Evolutionary conservation across 2,888 invertebrate genomes (phyloP).

Genomic region (Mayetiola destructor): DNA sequence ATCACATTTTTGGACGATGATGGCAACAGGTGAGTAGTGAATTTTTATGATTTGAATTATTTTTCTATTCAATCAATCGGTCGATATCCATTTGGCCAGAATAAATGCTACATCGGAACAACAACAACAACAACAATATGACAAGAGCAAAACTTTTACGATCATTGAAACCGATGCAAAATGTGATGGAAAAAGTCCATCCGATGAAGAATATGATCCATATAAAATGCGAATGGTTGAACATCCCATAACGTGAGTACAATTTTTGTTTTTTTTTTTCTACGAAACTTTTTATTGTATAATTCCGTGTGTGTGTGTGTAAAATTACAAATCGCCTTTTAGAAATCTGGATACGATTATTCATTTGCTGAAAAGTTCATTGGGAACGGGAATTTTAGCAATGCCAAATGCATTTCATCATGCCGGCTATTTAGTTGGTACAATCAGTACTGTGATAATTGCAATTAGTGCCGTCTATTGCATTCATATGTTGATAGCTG

Average conservation of each 20-base stretch:
- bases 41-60: not conserved
- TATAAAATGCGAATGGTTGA: constrained; percentile 49
- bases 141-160: not conserved
- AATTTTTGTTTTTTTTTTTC: not conserved
- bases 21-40: not conserved
- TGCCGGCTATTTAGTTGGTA: constrained; percentile 49
- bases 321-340: no score
- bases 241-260: constrained; percentile 56
- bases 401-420: constrained; percentile 59
- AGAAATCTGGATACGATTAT: constrained; percentile 77
- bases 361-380: constrained; percentile 80
- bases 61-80: not conserved
- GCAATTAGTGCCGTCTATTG: constrained; percentile 87
- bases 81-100: no score
- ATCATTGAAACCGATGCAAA: constrained; percentile 32
- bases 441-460: constrained; percentile 65
- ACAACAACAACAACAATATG: not conserved
- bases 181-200: constrained; percentile 24
- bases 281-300: not conserved
- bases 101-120: not conserved
- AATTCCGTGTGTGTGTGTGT: not conserved
- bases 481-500: constrained; percentile 64
- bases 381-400: constrained; percentile 79
- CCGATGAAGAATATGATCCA: constrained; percentile 47
- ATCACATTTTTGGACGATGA: not conserved